Percentiles rank a stretch among this genome's conserved stretches.
Conservation (phyloP, 1,140 invertebrate genomes). For the Lycorma delicatula region DNA sequence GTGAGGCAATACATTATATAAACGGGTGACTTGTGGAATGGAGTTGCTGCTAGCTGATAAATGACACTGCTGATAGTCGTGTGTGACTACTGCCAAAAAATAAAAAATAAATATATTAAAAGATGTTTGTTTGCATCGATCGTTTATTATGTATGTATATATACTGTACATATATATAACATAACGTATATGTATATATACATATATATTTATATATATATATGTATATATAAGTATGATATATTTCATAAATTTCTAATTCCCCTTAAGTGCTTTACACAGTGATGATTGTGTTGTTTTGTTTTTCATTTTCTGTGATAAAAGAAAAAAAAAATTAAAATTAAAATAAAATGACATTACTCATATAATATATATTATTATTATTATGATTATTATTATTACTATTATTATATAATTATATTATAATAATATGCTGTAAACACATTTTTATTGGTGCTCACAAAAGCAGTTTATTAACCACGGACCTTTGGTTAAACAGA, state of each 20-base stretch:
- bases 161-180: no score
- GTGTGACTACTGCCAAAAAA: no score
- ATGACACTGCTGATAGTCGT: no score
- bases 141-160: no score
- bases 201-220: no score
- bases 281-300: conserved; percentile 30
- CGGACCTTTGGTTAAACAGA: neutral
- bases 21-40: neutral
- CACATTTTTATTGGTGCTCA: conserved; percentile 30
- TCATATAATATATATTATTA: no score
- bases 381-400: no score
- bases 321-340: no score
- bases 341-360: conserved; percentile 23
- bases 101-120: neutral
- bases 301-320: conserved; percentile 32
- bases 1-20: neutral
- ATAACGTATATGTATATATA: no score
- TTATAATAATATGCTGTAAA: conserved; percentile 13
- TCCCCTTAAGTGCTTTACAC: conserved; percentile 35
- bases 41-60: conserved; percentile 1
- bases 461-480: conserved; percentile 18
- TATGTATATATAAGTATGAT: neutral
- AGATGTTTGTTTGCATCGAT: neutral
- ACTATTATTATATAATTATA: no score
- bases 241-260: conserved; percentile 24